Evolutionary conservation across 2,888 invertebrate genomes (phyloP), one percentile per base, ranked within the genome.

Genomic region (Drosophila basisetae): DNA sequence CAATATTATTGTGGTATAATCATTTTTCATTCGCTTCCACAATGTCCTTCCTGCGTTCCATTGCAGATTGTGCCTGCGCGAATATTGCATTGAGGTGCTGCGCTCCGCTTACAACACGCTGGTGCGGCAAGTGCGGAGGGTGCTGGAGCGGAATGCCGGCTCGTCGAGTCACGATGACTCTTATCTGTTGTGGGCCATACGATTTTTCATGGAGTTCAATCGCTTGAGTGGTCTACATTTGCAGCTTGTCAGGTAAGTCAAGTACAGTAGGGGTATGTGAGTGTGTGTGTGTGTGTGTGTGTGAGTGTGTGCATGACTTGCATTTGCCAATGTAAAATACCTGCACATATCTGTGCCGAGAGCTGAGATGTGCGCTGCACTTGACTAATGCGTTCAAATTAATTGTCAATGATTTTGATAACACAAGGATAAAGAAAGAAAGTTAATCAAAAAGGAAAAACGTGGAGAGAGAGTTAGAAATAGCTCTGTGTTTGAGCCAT

Each of bases 131-230:
- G 97, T 98, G 16, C 97, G 97, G 93, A 96, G 97, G 90, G 95
- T 95, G 56, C 94, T 96, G 76, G 95, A 95, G 35, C 94, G 95
- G 71, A 95, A 95, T 6, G 94, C 96, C 81, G 94, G 95, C 9
- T 95, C 96, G 82, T 95, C 96, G 0, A 96, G 96, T 91, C 96
- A 98, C 92, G 99, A 99, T 93, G 98, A 98, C 92, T 97, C 97
- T 0, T 98, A 98, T 93, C 98, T 98, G 93, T 94, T 99, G 76
- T 99, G 98, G 98, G 96, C 97, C 10, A 94, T 99, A 83, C 96
- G 96, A 91, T 99, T 99, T 94, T 99, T 99, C 93, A 98, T 99
- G 98, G 98, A 98, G 93, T 99, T 99, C 94, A 99, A 98, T 94
- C 95, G 99, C 80, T 95, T 96, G 88, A 96, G 97, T 93, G 96